Evolutionary conservation across 2,797 vertebrate species (phyloP).

Genomic region (Eulemur coronatus): DNA sequence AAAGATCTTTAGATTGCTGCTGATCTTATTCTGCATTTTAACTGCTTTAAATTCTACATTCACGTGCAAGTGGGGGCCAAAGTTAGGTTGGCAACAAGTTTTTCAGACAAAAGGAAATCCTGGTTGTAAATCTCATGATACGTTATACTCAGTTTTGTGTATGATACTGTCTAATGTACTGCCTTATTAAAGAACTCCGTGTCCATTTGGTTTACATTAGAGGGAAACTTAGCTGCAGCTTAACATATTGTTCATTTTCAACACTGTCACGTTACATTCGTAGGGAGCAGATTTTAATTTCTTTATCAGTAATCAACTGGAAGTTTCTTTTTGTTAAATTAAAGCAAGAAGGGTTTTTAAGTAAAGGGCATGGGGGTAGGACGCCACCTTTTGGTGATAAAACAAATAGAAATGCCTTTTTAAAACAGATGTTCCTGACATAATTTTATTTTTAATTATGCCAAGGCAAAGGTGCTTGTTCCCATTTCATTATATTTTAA

Average conservation of each 20-base stretch:
- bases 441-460: constrained; percentile 80
- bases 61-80: constrained; percentile 17
- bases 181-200: constrained; percentile 59
- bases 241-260: constrained; percentile 82
- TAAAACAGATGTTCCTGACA: constrained; percentile 69
- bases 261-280: constrained; percentile 79
- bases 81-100: constrained; percentile 53
- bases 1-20: not conserved
- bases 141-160: constrained; percentile 34
- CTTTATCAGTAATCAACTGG: constrained; percentile 84
- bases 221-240: constrained; percentile 70
- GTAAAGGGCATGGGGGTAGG: constrained; percentile 81
- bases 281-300: constrained; percentile 83
- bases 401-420: constrained; percentile 67
- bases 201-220: constrained; percentile 78
- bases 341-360: constrained; percentile 73
- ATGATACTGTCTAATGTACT: constrained; percentile 64
- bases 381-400: constrained; percentile 86
- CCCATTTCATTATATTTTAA: constrained; percentile 78
- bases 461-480: constrained; percentile 70
- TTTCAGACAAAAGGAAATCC: constrained; percentile 58
- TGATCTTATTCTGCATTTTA: constrained; percentile 49
- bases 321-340: constrained; percentile 85
- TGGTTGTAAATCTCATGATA: constrained; percentile 45
- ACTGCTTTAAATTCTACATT: constrained; percentile 53